These are phyloP conservation scores for Eupsilia transversa DNA, from an alignment of 2,888 invertebrate species.

Conservation along the genomic window DNA sequence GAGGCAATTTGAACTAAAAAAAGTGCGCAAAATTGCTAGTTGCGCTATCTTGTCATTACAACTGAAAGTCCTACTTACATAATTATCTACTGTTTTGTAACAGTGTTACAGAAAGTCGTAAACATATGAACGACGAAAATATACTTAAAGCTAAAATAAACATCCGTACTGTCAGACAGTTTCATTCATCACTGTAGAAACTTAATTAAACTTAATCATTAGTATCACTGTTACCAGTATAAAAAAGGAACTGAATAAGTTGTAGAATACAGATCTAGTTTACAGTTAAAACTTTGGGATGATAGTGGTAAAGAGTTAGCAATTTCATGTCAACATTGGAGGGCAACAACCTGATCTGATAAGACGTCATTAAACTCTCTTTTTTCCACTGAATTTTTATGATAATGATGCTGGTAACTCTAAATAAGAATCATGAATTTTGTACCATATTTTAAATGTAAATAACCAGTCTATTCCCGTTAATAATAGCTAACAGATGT, in stretches of 20 bases:
- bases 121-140: slow-evolving; percentile 58
- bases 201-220: slow-evolving; percentile 79
- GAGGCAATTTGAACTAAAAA: slow-evolving; percentile 42
- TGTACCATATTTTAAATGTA: slow-evolving; percentile 29
- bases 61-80: slow-evolving; percentile 43
- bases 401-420: slow-evolving; percentile 47
- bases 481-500: slow-evolving; percentile 19
- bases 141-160: slow-evolving; percentile 68
- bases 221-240: slow-evolving; percentile 88
- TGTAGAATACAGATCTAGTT: slow-evolving; percentile 76
- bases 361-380: slow-evolving; percentile 1
- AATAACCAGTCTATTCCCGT: slow-evolving; percentile 11
- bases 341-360: slow-evolving; percentile 3
- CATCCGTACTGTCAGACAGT: slow-evolving; percentile 67
- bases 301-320: slow-evolving; percentile 28
- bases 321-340: slow-evolving; percentile 2
- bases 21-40: slow-evolving; percentile 36
- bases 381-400: slow-evolving; percentile 29
- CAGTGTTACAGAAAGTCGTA: slow-evolving; percentile 58
- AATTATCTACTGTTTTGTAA: slow-evolving; percentile 52
- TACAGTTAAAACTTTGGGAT: slow-evolving; percentile 55
- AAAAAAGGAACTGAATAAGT: slow-evolving; percentile 84
- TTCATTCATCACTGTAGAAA: slow-evolving; percentile 73
- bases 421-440: slow-evolving; percentile 39
- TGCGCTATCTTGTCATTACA: slow-evolving; percentile 16